phyloP scores from a whole-genome alignment of 2,888 invertebrate species.

The Melolontha melolontha region DNA sequence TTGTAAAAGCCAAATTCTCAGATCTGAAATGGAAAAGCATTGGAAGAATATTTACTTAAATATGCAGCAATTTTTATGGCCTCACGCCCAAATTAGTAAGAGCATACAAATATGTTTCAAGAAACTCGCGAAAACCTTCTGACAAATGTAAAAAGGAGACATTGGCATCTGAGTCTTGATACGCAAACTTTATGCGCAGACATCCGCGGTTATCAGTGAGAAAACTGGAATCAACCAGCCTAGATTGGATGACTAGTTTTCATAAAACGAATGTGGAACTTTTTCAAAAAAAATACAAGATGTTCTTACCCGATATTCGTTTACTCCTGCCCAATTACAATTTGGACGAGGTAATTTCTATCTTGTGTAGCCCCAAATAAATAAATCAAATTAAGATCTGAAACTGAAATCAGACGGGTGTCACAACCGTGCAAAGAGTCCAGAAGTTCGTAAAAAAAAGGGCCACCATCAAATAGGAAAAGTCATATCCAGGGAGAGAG shows the following conservation, averaged over 20 bases:
- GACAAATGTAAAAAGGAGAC: neutral
- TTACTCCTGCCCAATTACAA: slow-evolving; percentile 4
- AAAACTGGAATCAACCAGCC: slow-evolving; percentile 11
- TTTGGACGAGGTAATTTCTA: slow-evolving; percentile 2
- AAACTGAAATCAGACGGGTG: slow-evolving; percentile 3
- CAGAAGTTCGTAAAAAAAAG: slow-evolving; percentile 46
- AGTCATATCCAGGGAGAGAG: slow-evolving; percentile 45
- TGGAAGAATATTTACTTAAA: slow-evolving; percentile 6
- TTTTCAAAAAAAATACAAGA: slow-evolving; percentile 7
- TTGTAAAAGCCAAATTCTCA: neutral
- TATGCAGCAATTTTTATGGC: slow-evolving; percentile 7
- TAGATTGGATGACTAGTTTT: slow-evolving; percentile 7
- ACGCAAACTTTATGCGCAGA: neutral
- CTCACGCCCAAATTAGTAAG: slow-evolving; percentile 4
- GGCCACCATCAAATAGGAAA: slow-evolving; percentile 50
- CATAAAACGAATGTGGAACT: slow-evolving; percentile 1
- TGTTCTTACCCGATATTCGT: slow-evolving; percentile 8
- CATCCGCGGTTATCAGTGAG: neutral
- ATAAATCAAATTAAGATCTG: too few species aligned
- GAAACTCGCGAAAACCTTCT: neutral
- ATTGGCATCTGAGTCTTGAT: neutral
- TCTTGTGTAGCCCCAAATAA: too few species aligned
- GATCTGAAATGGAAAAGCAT: slow-evolving; percentile 1
- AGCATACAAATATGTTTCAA: neutral
- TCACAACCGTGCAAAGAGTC: too few species aligned